phyloP scores from a whole-genome alignment of 2,113 vertebrate species.

The Melanotaenia duboulayi region DNA sequence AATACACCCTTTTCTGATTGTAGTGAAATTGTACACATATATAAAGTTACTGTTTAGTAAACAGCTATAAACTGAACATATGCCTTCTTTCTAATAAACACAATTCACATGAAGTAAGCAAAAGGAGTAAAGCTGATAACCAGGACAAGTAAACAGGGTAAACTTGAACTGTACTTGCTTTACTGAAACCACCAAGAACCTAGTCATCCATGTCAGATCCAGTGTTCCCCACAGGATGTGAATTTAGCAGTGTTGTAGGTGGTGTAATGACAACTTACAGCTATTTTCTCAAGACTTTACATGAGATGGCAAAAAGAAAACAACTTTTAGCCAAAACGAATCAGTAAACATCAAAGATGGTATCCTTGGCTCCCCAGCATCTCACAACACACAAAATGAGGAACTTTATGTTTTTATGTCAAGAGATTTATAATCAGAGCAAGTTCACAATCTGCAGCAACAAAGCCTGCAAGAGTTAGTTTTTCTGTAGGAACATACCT shows the following conservation, averaged over 20 bases:
- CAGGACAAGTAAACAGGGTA: background rate
- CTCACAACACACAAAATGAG: background rate
- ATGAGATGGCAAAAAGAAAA: background rate
- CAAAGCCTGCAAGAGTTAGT: constrained; percentile 34
- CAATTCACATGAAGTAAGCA: background rate
- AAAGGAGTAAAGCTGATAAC: background rate
- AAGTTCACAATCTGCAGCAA: constrained; percentile 34
- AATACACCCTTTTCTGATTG: background rate
- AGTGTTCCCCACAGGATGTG: background rate
- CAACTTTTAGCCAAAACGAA: background rate
- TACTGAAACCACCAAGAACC: background rate
- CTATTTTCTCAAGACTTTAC: background rate
- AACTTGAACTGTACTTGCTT: background rate
- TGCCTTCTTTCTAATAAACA: background rate
- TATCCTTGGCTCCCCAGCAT: background rate
- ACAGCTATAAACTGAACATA: too few species aligned
- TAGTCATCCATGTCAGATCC: background rate
- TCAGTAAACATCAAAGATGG: background rate
- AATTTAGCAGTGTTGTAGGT: background rate
- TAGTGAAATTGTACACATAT: background rate
- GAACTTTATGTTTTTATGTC: constrained; percentile 3
- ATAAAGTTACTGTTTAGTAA: too few species aligned
- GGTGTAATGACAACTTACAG: background rate
- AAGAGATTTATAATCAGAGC: background rate
- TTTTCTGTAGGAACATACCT: constrained; percentile 14